These are phyloP conservation scores for Xiphophorus maculatus DNA, from an alignment of 2,113 vertebrate genomes.

Conservation along the genomic window DNA sequence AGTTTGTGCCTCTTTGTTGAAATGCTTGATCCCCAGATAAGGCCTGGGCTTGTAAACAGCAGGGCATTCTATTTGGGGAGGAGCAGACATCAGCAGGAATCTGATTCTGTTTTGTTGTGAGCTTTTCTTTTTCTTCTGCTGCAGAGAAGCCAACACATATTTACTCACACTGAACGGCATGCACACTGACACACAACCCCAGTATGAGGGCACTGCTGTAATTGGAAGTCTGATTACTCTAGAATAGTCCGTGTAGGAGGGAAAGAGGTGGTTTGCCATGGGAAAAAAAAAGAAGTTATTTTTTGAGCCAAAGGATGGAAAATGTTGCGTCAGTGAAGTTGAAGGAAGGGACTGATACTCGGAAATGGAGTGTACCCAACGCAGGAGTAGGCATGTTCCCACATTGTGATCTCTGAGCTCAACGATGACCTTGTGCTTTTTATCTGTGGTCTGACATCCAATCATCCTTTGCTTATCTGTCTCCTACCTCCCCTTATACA, in stretches of 20 bases:
- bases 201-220: slow-evolving; percentile 57
- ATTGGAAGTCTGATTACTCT: slow-evolving; percentile 76
- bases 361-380: slow-evolving; percentile 22
- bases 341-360: slow-evolving; percentile 25
- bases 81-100: slow-evolving; percentile 51
- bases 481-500: slow-evolving; percentile 33
- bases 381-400: slow-evolving; percentile 51
- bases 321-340: slow-evolving; percentile 16
- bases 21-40: slow-evolving; percentile 48
- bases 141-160: slow-evolving; percentile 5
- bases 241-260: slow-evolving; percentile 40
- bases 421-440: slow-evolving; percentile 69
- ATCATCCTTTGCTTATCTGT: slow-evolving; percentile 69
- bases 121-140: not conserved
- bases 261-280: not conserved
- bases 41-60: slow-evolving; percentile 43
- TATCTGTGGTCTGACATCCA: slow-evolving; percentile 67
- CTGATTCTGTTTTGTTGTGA: slow-evolving; percentile 25
- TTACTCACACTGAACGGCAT: slow-evolving; percentile 1
- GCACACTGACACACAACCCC: not conserved
- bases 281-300: slow-evolving; percentile 38
- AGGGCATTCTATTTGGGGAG: slow-evolving; percentile 31
- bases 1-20: slow-evolving; percentile 8
- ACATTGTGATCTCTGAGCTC: slow-evolving; percentile 65
- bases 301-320: slow-evolving; percentile 23